Conservation (phyloP, 2,797 vertebrate genomes). For the Champsocephalus esox region DNA sequence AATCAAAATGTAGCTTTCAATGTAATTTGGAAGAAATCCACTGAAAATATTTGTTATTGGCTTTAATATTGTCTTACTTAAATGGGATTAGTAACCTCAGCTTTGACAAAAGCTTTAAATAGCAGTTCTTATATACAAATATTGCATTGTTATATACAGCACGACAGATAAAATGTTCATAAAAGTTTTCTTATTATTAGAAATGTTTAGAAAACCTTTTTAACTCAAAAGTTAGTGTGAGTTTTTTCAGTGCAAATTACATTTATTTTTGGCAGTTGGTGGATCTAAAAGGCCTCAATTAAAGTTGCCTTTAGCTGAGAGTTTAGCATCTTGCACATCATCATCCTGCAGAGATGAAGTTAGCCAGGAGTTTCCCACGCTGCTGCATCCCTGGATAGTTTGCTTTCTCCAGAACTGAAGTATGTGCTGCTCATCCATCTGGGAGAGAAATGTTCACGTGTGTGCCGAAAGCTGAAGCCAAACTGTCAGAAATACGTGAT, state of each 20-base stretch:
- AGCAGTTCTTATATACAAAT: background rate
- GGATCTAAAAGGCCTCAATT: background rate
- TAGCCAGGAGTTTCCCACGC: conserved; percentile 1
- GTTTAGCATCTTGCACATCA: conserved; percentile 26
- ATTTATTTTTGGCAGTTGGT: background rate
- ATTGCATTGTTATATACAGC: no score
- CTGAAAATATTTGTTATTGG: background rate
- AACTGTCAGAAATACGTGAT: conserved; percentile 72
- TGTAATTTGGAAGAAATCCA: background rate
- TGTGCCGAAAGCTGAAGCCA: conserved; percentile 66
- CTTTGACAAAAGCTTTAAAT: background rate
- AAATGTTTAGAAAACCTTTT: no score
- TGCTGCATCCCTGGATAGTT: conserved; percentile 11
- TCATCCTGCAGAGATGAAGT: conserved; percentile 11
- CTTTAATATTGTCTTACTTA: background rate
- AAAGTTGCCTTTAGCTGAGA: background rate
- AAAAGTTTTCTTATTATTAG: no score
- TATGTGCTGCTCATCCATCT: conserved; percentile 29
- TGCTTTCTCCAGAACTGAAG: conserved; percentile 3
- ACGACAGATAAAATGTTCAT: no score
- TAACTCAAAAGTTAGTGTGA: background rate
- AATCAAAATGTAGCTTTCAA: background rate
- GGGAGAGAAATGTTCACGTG: conserved; percentile 35
- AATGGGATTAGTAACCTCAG: background rate
- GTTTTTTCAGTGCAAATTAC: background rate